Evolutionary conservation across 2,888 invertebrate genomes (phyloP).

Genomic region (Cryptocheilus praepositus): DNA sequence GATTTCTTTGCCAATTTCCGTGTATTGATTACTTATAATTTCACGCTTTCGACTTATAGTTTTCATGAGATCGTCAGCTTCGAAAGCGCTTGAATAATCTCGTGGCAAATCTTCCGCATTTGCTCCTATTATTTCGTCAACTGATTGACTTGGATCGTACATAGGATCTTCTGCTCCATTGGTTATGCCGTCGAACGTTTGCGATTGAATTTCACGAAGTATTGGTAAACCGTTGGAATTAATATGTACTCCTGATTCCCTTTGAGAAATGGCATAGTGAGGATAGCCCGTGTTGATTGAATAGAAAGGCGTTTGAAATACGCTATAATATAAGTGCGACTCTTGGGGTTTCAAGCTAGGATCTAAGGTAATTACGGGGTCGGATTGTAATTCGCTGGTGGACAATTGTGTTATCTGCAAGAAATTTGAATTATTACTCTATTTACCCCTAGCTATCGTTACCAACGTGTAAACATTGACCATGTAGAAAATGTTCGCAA

Average conservation of each 20-base stretch:
- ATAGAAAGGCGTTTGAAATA: neutral
- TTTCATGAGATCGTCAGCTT: too few relatives aligned
- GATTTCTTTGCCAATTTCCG: neutral
- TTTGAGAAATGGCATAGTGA: neutral
- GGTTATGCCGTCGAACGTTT: neutral
- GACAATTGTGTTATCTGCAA: too few relatives aligned
- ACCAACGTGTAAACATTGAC: too few relatives aligned
- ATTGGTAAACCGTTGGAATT: neutral
- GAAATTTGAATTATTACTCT: too few relatives aligned
- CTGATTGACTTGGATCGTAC: neutral
- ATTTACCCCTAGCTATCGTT: too few relatives aligned
- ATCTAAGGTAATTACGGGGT: neutral
- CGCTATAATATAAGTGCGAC: slow-evolving; percentile 20
- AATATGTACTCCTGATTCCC: neutral
- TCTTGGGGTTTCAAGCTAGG: neutral
- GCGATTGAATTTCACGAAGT: neutral
- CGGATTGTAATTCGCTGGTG: neutral
- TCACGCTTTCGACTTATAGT: too few relatives aligned
- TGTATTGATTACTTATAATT: too few relatives aligned
- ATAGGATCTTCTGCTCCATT: neutral
- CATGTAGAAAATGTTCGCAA: too few relatives aligned
- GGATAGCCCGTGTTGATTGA: neutral
- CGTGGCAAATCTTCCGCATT: neutral
- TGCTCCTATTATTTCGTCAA: neutral
- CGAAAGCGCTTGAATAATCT: too few relatives aligned